phyloP scores from a whole-genome alignment of 2,113 vertebrate species.

The Syrmaticus mikado region DNA sequence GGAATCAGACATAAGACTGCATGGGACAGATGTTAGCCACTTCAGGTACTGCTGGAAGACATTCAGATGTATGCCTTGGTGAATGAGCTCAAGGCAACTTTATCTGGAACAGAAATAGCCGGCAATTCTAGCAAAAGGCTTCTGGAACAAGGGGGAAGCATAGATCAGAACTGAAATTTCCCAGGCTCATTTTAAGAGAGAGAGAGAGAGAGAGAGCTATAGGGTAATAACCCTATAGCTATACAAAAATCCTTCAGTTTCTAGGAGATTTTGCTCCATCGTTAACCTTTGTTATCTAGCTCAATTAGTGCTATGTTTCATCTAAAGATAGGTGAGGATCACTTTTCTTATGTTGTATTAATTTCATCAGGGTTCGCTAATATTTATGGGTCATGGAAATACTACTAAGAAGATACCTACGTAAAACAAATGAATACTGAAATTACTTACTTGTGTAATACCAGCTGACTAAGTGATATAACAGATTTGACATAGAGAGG shows the following conservation, averaged over 20 bases:
- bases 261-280: background rate
- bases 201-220: too few species aligned
- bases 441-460: background rate
- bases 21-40: background rate
- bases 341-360: background rate
- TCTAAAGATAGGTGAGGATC: conserved; percentile 25
- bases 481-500: background rate
- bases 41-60: background rate
- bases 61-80: background rate
- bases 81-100: background rate
- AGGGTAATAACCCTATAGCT: background rate
- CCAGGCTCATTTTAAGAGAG: background rate
- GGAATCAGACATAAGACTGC: background rate
- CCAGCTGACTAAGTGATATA: background rate
- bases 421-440: background rate
- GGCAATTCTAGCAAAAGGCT: background rate
- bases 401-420: background rate
- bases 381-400: background rate
- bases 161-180: accelerated
- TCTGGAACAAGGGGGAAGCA: accelerated
- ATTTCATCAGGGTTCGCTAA: background rate
- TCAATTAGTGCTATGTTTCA: conserved; percentile 25
- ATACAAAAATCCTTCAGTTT: background rate
- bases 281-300: background rate
- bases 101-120: background rate